Conservation (phyloP, 2,888 invertebrate species). For the Ptilodon capucinus region DNA sequence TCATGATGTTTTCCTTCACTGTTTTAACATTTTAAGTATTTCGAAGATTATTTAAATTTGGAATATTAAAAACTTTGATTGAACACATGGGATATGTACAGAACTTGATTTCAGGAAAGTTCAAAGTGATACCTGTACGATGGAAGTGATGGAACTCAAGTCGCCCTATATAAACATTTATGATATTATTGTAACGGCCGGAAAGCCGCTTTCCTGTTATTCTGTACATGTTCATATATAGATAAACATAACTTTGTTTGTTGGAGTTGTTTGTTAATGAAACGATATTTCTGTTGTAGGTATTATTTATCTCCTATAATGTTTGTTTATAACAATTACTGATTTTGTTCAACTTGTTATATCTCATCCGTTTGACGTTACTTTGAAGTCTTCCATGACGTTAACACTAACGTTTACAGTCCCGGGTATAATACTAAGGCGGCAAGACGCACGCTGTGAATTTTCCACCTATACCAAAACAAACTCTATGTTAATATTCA, state of each 20-base stretch:
- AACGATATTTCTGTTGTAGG: neutral
- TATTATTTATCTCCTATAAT: neutral
- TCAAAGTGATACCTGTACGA: conserved; percentile 18
- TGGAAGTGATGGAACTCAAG: conserved; percentile 13
- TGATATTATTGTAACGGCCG: conserved; percentile 38
- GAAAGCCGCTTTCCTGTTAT: conserved; percentile 45
- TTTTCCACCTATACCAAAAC: too few species aligned
- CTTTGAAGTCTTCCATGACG: too few species aligned
- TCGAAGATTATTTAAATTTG: neutral
- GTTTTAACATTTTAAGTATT: too few species aligned
- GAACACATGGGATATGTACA: too few species aligned
- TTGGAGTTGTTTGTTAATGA: neutral
- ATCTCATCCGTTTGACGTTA: too few species aligned
- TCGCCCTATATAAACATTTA: conserved; percentile 37
- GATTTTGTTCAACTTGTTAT: neutral
- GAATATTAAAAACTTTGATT: too few species aligned
- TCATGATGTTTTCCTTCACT: too few species aligned
- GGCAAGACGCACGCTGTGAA: too few species aligned
- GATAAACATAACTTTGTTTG: conserved; percentile 20
- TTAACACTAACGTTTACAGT: too few species aligned
- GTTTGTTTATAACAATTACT: neutral
- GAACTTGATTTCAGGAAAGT: too few species aligned
- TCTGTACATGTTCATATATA: conserved; percentile 23
- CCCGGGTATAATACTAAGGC: too few species aligned
- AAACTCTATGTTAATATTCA: too few species aligned